A percentile compares a stretch with the other conserved stretches of the same genome.
Evolutionary conservation across 2,113 vertebrate species (phyloP).

Genomic region (Pan troglodytes): NHGRI_mPanTro3-v2.1_pri NC_072417.2:65013501-65014000

Average conservation of each 20-base stretch:
- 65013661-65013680: background rate
- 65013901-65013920: too few relatives aligned
- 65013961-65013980: background rate
- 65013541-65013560: background rate
- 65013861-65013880: background rate
- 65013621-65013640: background rate
- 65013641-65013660: background rate
- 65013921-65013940: rapidly evolving
- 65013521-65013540: rapidly evolving
- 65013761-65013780: background rate
- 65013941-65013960: rapidly evolving
- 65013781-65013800: background rate
- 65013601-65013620: background rate
- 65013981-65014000: background rate
- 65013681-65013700: background rate
- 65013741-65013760: background rate
- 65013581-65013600: background rate
- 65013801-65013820: background rate
- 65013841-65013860: background rate
- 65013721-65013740: background rate
- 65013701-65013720: background rate
- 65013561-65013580: background rate
- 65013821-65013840: background rate
- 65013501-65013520: background rate
- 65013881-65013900: background rate